Percentiles rank a stretch among this genome's conserved stretches.
phyloP scores from a whole-genome alignment of 2,797 vertebrate genomes.

The Fratercula arctica region DNA sequence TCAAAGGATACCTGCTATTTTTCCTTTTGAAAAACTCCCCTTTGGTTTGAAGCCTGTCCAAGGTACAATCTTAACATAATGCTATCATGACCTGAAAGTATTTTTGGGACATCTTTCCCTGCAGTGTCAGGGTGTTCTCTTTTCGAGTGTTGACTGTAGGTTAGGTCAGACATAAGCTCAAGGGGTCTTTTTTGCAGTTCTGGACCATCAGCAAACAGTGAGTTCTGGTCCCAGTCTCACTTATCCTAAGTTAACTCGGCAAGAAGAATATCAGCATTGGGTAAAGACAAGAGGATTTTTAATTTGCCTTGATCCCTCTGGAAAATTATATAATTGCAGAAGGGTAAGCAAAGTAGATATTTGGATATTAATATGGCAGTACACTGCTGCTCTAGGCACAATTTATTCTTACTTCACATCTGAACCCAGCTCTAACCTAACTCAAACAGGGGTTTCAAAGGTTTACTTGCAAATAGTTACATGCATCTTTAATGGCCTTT shows the following conservation, averaged over 20 bases:
- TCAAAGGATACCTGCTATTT: not conserved
- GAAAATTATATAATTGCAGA: not conserved
- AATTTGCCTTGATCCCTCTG: not conserved
- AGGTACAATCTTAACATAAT: not conserved
- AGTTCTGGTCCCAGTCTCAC: not conserved
- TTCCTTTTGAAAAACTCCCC: not conserved
- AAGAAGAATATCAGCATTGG: not conserved
- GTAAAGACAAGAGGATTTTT: not conserved
- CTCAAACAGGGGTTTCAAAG: slow-evolving; percentile 44
- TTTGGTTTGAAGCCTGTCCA: not conserved
- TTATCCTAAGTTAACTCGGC: not conserved
- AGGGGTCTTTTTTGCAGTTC: not conserved
- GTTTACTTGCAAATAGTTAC: slow-evolving; percentile 64
- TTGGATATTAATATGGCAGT: not conserved
- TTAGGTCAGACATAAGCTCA: not conserved
- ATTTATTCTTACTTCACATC: not conserved
- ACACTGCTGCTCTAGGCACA: not conserved
- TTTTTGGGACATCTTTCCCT: not conserved
- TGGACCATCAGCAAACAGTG: not conserved
- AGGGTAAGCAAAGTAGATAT: not conserved
- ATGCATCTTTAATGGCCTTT: slow-evolving; percentile 62
- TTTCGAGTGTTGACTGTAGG: not conserved
- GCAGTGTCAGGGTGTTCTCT: not conserved
- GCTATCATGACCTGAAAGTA: not conserved
- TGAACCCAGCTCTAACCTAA: not conserved